phyloP scores from a whole-genome alignment of 1,140 invertebrate species.

The Diplogasteroides magnus region DNA sequence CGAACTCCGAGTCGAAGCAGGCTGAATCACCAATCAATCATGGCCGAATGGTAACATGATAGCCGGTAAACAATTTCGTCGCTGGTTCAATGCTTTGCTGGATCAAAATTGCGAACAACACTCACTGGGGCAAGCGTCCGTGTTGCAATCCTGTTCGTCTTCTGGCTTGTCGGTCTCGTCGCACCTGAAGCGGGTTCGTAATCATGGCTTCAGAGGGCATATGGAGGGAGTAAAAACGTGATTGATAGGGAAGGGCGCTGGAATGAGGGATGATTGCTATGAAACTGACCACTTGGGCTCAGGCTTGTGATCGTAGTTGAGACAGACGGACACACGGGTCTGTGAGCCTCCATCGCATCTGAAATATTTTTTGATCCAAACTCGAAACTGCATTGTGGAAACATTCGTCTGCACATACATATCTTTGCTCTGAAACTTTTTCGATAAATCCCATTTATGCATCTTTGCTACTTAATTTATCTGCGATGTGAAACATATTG shows the following conservation, averaged over 20 bases:
- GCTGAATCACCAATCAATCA: slow-evolving; percentile 44
- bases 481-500: slow-evolving; percentile 13
- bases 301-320: slow-evolving; percentile 67
- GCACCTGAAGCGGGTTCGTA: too few relatives aligned
- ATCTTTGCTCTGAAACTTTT: neutral
- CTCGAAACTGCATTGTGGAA: neutral
- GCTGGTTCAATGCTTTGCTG: neutral
- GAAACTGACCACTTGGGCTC: slow-evolving; percentile 61
- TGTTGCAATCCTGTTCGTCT: slow-evolving; percentile 70
- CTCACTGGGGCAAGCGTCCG: slow-evolving; percentile 60
- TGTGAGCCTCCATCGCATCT: slow-evolving; percentile 73
- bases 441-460: neutral
- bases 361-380: slow-evolving; percentile 2
- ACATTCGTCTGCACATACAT: neutral
- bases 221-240: too few relatives aligned
- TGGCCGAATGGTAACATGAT: slow-evolving; percentile 20
- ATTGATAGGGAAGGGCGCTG: too few relatives aligned
- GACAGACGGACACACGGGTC: slow-evolving; percentile 71
- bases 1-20: slow-evolving; percentile 75
- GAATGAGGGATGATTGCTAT: too few relatives aligned
- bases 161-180: slow-evolving; percentile 66
- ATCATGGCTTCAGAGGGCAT: too few relatives aligned
- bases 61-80: too few relatives aligned
- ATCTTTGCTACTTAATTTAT: slow-evolving; percentile 14
- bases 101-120: neutral